These are phyloP conservation scores for Agrotis clavis DNA, from an alignment of 2,888 invertebrate genomes.

Conservation along the genomic window DNA sequence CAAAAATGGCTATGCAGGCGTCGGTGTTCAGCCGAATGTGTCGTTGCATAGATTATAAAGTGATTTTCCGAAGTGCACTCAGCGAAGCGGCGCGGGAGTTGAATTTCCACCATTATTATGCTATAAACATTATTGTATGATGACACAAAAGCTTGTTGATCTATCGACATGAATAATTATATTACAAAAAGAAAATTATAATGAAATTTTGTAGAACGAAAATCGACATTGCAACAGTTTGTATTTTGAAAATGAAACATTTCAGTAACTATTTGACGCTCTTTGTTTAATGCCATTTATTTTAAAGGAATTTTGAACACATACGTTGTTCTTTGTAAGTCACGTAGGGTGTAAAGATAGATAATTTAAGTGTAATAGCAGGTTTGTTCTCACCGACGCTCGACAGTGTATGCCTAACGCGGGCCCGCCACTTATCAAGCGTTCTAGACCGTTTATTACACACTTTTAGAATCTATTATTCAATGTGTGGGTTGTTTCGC, in stretches of 20 bases:
- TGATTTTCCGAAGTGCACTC: constrained; percentile 84
- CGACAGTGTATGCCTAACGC: constrained; percentile 42
- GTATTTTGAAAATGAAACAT: constrained; percentile 12
- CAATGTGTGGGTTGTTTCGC: constrained; percentile 62
- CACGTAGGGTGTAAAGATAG: constrained; percentile 27
- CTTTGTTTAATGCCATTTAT: constrained; percentile 29
- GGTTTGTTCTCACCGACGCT: constrained; percentile 45
- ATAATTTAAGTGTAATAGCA: constrained; percentile 50
- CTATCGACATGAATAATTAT: constrained; percentile 54
- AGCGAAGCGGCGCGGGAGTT: constrained; percentile 64
- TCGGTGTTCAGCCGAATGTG: constrained; percentile 62
- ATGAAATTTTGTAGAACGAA: constrained; percentile 19
- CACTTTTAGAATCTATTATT: constrained; percentile 64
- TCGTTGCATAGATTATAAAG: constrained; percentile 82
- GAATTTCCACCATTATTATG: constrained; percentile 74
- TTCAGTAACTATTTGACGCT: constrained; percentile 6
- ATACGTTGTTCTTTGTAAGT: constrained; percentile 17
- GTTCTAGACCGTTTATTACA: constrained; percentile 57
- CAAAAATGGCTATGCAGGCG: constrained; percentile 76
- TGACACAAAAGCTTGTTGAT: constrained; percentile 62
- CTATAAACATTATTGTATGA: constrained; percentile 68
- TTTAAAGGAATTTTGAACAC: constrained; percentile 34
- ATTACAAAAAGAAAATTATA: constrained; percentile 26
- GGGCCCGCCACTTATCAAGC: constrained; percentile 58
- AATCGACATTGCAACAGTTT: constrained; percentile 27